These are phyloP conservation scores for Aplochiton taeniatus DNA, from an alignment of 2,797 vertebrate species.

Conservation along the genomic window DNA sequence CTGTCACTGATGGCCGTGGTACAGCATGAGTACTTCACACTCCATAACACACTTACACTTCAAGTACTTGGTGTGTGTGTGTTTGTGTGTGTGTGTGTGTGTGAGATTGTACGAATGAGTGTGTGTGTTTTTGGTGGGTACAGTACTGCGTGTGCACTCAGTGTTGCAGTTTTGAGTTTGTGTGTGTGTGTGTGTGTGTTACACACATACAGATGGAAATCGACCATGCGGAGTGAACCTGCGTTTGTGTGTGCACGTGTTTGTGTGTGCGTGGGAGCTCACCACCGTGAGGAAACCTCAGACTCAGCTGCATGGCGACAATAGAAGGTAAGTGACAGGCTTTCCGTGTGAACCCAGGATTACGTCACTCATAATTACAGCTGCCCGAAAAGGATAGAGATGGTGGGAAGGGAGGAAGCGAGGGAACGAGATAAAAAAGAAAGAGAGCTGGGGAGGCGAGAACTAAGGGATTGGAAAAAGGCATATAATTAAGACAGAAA, in stretches of 20 bases:
- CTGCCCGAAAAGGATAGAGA: neutral
- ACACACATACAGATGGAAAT: neutral
- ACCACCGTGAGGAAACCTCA: too few relatives aligned
- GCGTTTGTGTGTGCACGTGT: neutral
- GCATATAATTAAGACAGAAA: too few relatives aligned
- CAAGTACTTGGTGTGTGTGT: constrained; percentile 4
- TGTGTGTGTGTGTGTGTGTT: too few relatives aligned
- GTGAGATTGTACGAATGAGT: neutral
- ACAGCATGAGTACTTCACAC: constrained; percentile 14
- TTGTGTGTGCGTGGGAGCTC: too few relatives aligned
- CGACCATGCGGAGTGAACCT: neutral
- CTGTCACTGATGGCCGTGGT: constrained; percentile 32
- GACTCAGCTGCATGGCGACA: neutral
- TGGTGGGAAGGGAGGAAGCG: too few relatives aligned
- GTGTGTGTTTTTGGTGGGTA: constrained; percentile 3
- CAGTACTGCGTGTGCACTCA: neutral
- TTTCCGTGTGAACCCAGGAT: neutral
- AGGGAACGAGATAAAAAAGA: too few relatives aligned
- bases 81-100: constrained; percentile 7
- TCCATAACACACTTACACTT: neutral
- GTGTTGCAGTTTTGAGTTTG: neutral
- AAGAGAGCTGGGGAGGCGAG: too few relatives aligned
- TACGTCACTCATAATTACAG: neutral
- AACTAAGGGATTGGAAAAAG: too few relatives aligned
- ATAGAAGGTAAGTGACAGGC: neutral